Percentiles rank a stretch among this genome's conserved stretches.
Conservation (phyloP, 92 coral and sea anemone species). For the Parazoanthus atlanticus region DNA sequence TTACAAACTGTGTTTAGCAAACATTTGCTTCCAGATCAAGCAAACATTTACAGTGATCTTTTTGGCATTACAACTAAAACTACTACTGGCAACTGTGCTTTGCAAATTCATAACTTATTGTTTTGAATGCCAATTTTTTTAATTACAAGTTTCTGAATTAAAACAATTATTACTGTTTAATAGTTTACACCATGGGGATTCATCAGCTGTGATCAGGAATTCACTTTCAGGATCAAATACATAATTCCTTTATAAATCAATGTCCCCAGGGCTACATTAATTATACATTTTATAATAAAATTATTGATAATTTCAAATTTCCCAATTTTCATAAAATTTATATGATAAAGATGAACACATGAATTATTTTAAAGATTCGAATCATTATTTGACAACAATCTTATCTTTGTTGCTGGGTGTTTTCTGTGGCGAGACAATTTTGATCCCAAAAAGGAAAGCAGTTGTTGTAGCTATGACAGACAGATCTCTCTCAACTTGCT, state of each 20-base stretch:
- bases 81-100: background rate
- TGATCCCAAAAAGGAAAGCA: background rate
- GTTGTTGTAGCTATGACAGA: conserved; percentile 17
- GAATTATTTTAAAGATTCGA: background rate
- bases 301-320: background rate
- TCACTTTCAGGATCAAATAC: background rate
- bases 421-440: background rate
- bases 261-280: background rate
- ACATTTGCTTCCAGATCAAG: no score
- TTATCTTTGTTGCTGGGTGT: background rate
- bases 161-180: background rate
- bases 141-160: background rate
- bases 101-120: background rate
- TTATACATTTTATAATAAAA: background rate
- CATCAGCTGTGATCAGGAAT: background rate
- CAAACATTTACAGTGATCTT: no score
- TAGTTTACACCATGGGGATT: background rate
- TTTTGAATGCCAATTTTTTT: background rate
- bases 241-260: background rate
- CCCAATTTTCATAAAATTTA: background rate
- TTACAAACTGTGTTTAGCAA: no score
- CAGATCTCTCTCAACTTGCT: background rate
- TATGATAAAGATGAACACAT: background rate
- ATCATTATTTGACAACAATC: background rate
- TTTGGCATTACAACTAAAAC: no score